Base-by-base conservation (phyloP, 2,113 vertebrate genomes). In the Neogobius melanostomus region DNA sequence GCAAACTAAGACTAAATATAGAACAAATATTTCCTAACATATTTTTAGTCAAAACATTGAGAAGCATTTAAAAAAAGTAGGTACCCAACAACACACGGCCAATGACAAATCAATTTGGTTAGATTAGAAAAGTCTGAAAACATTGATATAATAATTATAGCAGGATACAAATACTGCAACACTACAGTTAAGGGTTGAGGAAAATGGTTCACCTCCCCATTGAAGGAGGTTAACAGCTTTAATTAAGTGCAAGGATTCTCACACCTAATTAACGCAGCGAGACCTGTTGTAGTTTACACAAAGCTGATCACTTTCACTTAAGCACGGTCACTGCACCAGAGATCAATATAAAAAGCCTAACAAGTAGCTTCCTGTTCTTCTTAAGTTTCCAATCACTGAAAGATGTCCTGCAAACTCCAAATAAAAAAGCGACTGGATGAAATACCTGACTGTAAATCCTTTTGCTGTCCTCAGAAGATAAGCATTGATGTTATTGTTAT, bases 271-370 rank as follows among this genome's bases (percentile, higher is more conserved):
- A 72, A 65, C 74, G 2, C 11, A 51, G 7, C 64, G n/a, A 3
- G 36, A 48, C 70, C 63, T 57, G 46, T 71, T 71, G 14, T 71
- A 45, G 59, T 61, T 36, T 75, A 75, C 61, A 75, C 68, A 45
- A 53, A 67, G 43, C 49, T 70, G 60, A 52, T 75, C 57, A 62
- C 66, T 72, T 82, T 80, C 56, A 69, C 69, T 69, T 36, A 61
- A 77, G 12, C 44, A 49, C 62, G 21, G 68, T 70, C 36, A 0
- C 69, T 79, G 47, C 17, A 11, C 71, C 54, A 66, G 28, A 73
- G 60, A 71, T 72, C 60, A 71, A 54, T 71, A 81, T 75, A 69
- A 69, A 73, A 76, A 64, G 74, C 80, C 83, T 72, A 56, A 79
- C 59, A 66, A 50, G 50, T 43, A 70, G 54, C 75, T 73, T 69